Base-by-base conservation (phyloP, 2,888 invertebrate genomes). In the Rotaria magnacalcarata region DNA sequence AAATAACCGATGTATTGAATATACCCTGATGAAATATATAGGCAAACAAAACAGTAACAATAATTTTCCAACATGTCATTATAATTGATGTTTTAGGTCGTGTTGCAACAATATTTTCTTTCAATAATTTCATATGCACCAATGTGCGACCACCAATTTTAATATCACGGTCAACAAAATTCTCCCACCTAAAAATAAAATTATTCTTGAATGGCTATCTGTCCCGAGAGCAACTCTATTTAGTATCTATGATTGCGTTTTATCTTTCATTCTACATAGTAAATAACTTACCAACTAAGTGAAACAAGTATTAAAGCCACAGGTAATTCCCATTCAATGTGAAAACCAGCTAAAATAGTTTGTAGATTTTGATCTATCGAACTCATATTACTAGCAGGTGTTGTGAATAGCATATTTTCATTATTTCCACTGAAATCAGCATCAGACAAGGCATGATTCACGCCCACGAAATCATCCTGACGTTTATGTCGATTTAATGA, bases 81-180 rank as follows among this genome's bases (percentile, higher is more conserved):
- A 90, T 84, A 47, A 89, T 87, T 74, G 89, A 88, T 52, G 89
- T 88, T 87, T 89, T 89, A 85, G 88, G 88, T 14, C 90, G 87
- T 27, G 88, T 85, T 1, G 85, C 85, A 27, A 84, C 47, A 7
- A 87, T 87, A n/a, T 87, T 87, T 27, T 87, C 87, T 74, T 85
- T 87, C 41, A 87, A 84, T 24, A 85, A 50, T 84, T 87, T 87
- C 52, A 85, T 85, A 50, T 87, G 84, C 4, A 87, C 85, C 10
- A 85, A 43, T 50, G 85, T 87, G 10, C 95, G 94, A 74, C 75
- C 89, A 94, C 95, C 89, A 95, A 92, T 80, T 93, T 93, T 90
- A 87, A 96, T 96, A 89, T 95, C 94, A 87, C 94, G 93, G 87
- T 95, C 95, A 1, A 96, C 95, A 90, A 95, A 98, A 91, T 98